Percentiles rank a stretch among this genome's conserved stretches.
Evolutionary conservation across 2,797 vertebrate species (phyloP).

Genomic region (Sebastes hubbsi): DNA sequence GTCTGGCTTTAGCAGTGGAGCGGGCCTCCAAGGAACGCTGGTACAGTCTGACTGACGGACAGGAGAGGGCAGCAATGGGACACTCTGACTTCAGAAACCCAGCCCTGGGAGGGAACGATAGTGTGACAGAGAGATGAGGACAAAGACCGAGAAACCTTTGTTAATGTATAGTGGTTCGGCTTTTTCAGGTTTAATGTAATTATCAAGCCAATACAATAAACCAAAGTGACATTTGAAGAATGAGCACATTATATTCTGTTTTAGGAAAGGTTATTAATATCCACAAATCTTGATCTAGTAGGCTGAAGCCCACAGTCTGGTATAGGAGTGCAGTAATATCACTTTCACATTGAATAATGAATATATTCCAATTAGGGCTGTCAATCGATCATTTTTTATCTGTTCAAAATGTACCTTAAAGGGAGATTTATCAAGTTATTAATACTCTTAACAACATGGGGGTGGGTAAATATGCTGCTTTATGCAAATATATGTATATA

Average conservation of each 20-base stretch:
- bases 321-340: too few species aligned
- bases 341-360: too few species aligned
- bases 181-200: neutral
- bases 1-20: conserved; percentile 23
- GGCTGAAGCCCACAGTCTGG: too few species aligned
- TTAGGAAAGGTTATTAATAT: neutral
- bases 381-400: too few species aligned
- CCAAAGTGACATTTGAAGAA: neutral
- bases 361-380: too few species aligned
- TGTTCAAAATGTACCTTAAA: too few species aligned
- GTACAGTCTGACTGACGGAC: conserved; percentile 68
- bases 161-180: neutral
- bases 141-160: conserved; percentile 46
- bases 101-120: conserved; percentile 46
- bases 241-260: neutral
- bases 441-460: too few species aligned
- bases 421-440: too few species aligned
- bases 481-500: too few species aligned
- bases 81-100: conserved; percentile 57
- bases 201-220: neutral
- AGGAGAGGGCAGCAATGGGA: conserved; percentile 72
- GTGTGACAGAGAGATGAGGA: conserved; percentile 20
- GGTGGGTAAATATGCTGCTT: too few species aligned
- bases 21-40: conserved; percentile 60
- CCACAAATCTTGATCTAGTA: neutral